Conservation (phyloP, 2,888 invertebrate species). For the Trissolcus brochymenae region DNA sequence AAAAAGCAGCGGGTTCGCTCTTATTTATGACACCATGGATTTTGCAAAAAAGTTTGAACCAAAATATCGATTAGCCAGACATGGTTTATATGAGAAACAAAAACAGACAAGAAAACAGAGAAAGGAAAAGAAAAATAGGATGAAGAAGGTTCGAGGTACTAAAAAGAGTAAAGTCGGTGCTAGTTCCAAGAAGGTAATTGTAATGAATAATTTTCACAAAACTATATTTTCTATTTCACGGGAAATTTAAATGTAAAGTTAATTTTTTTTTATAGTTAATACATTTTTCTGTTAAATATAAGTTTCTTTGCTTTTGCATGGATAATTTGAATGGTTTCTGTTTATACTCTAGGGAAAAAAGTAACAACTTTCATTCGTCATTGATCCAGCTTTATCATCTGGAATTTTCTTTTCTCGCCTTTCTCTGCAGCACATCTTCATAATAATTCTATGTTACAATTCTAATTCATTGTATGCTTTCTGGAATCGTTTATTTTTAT, state of each 20-base stretch:
- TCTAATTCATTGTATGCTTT: background rate
- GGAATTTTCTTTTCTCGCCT: slow-evolving; percentile 11
- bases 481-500: background rate
- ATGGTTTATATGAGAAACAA: slow-evolving; percentile 95
- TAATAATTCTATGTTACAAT: background rate
- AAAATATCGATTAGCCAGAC: slow-evolving; percentile 95
- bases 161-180: slow-evolving; percentile 98
- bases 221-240: background rate
- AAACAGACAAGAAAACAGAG: slow-evolving; percentile 98
- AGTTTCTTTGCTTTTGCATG: slow-evolving; percentile 21
- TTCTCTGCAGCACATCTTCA: slow-evolving; percentile 32
- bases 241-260: background rate
- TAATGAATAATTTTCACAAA: slow-evolving; percentile 4
- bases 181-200: slow-evolving; percentile 86
- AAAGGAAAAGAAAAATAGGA: slow-evolving; percentile 99
- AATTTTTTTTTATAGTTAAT: background rate
- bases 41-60: slow-evolving; percentile 99
- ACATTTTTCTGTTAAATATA: background rate
- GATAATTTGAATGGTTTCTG: slow-evolving; percentile 21
- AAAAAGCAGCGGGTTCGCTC: slow-evolving; percentile 97
- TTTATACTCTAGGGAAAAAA: slow-evolving; percentile 46
- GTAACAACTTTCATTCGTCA: slow-evolving; percentile 38
- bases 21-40: slow-evolving; percentile 98
- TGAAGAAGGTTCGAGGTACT: slow-evolving; percentile 99
- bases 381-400: slow-evolving; percentile 32